Evolutionary conservation across 1,140 invertebrate species (phyloP).

Genomic region (Cyphomyrmex costatus): DNA sequence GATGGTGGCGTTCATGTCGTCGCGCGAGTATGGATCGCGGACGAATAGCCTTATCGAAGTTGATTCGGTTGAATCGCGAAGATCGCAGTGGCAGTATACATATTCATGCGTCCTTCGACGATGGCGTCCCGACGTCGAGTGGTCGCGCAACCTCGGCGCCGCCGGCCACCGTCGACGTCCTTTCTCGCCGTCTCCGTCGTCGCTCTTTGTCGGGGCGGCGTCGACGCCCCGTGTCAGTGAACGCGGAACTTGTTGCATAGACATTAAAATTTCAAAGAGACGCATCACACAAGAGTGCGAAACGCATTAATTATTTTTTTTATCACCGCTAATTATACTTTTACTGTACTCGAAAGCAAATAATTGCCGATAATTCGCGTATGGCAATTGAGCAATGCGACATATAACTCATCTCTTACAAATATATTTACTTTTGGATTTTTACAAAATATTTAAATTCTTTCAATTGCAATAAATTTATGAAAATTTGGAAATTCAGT

Average conservation of each 20-base stretch:
- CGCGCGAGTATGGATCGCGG: not conserved
- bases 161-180: slow-evolving; percentile 60
- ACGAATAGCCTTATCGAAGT: not conserved
- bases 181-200: slow-evolving; percentile 28
- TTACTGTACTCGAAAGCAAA: not conserved
- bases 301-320: not conserved
- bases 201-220: slow-evolving; percentile 61
- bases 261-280: slow-evolving; percentile 1
- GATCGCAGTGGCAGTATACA: slow-evolving; percentile 75
- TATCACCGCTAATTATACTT: no score
- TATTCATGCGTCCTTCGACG: slow-evolving; percentile 86
- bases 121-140: slow-evolving; percentile 85
- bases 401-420: no score
- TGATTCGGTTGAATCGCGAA: slow-evolving; percentile 18
- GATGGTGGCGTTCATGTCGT: not conserved
- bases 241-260: slow-evolving; percentile 85
- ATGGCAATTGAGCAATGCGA: not conserved
- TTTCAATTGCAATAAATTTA: no score
- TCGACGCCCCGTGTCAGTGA: slow-evolving; percentile 84
- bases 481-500: no score
- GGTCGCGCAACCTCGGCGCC: slow-evolving; percentile 67
- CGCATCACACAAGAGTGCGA: not conserved
- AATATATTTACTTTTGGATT: no score
- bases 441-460: no score
- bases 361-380: not conserved